Base-by-base conservation (phyloP, 2,797 vertebrate species). In the Rhinoraja longicauda region DNA sequence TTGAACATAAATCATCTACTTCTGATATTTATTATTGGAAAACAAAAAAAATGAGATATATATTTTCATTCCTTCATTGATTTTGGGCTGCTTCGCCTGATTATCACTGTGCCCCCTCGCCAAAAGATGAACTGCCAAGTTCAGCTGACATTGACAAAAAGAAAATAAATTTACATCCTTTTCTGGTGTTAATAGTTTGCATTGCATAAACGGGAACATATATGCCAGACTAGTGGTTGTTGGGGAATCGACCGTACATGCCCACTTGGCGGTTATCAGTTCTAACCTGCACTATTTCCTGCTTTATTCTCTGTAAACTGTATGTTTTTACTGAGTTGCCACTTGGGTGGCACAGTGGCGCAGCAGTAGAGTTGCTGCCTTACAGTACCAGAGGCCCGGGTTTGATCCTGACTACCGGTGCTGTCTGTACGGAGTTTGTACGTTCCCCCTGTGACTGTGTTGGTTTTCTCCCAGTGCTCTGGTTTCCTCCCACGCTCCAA, bases 141-240 rank as follows among this genome's bases (percentile, higher is more conserved):
- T 62, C 62, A 88, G 84, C 62, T 21, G 62, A 88, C 84, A 10
- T 88, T 67, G 84, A 88, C 62, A 88, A 39, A 86, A 86, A 86
- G 57, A 86, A 86, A 88, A 88, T 88, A 88, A 88, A 88, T 88
- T 67, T 88, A 88, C 62, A 88, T 88, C 88, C 59, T 88, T 88
- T 67, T 88, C 59, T 21, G n/a, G 84, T 88, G 88, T 88, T 88
- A 67, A 32, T 21, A 88, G 84, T 88, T 88, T 88, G 36, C 84
- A 21, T 88, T 88, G 84, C 84, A 88, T 67, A 88, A 88, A 36
- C 36, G 88, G 67, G 84, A 88, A 64, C 17, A 17, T 88, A 88
- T 88, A 88, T 88, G 84, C 84, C 84, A 88, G 84, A 88, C 84
- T 88, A 15, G 84, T 67, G 84, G 84, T 88, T 88, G 84, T 67